Evolutionary conservation across 2,113 vertebrate genomes (phyloP).

Genomic region (Crotalus tigris): DNA sequence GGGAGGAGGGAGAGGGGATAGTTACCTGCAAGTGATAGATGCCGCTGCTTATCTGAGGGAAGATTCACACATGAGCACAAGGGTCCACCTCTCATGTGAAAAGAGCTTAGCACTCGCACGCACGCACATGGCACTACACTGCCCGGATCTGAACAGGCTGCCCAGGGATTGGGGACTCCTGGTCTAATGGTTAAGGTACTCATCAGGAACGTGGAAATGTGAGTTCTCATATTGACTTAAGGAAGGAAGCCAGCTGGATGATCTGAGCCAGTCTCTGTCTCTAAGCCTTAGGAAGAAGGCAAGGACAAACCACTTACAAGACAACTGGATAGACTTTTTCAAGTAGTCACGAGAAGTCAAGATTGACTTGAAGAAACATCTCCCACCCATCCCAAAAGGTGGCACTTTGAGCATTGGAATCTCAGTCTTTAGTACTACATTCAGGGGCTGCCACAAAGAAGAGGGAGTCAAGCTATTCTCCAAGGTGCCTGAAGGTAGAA

Average conservation of each 20-base stretch:
- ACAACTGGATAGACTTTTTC: background rate
- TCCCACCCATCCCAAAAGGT: background rate
- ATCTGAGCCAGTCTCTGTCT: background rate
- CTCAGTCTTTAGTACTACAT: background rate
- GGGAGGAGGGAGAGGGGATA: background rate
- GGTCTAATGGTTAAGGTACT: background rate
- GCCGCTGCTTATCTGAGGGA: background rate
- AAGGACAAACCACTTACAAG: background rate
- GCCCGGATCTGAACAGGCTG: background rate
- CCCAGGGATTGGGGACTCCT: rapidly evolving
- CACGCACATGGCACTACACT: background rate
- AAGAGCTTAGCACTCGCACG: background rate
- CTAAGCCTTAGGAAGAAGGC: background rate
- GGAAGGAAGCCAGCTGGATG: background rate
- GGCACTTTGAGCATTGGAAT: background rate
- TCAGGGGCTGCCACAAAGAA: too few species aligned
- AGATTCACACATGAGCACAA: background rate
- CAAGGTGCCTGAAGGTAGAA: too few species aligned
- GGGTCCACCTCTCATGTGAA: background rate
- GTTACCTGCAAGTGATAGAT: too few species aligned
- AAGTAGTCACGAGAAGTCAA: background rate
- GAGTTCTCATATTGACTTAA: background rate
- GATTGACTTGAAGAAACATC: background rate
- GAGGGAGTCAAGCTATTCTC: too few species aligned
- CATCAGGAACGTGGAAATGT: background rate